A percentile compares a stretch with the other conserved stretches of the same genome.
Conservation (phyloP, 2,888 invertebrate genomes). For the Meteorus colon region DNA sequence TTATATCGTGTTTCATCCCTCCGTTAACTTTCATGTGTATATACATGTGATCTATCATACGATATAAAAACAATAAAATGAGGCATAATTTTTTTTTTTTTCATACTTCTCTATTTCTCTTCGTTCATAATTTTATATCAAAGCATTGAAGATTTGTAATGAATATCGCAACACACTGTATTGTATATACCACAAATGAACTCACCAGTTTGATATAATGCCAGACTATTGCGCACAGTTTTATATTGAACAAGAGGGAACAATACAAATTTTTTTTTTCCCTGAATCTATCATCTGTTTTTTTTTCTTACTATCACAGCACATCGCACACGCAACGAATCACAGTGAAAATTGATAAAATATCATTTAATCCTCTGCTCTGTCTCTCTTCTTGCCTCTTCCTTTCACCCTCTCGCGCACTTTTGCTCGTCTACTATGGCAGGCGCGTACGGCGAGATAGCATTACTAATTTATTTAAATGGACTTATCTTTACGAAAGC, state of each 20-base stretch:
- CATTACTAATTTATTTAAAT: conserved; percentile 74
- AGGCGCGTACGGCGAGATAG: conserved; percentile 62
- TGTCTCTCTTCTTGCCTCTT: conserved; percentile 39
- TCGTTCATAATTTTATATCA: too few species aligned
- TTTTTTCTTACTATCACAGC: neutral
- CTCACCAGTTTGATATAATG: too few species aligned
- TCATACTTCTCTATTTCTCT: too few species aligned
- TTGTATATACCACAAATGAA: too few species aligned
- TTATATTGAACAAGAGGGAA: too few species aligned
- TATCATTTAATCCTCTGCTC: conserved; percentile 68
- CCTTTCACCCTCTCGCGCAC: conserved; percentile 46
- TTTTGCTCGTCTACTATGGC: conserved; percentile 41
- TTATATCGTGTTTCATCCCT: conserved; percentile 68
- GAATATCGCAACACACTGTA: too few species aligned
- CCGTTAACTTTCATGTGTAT: neutral
- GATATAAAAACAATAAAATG: neutral
- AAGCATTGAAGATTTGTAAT: too few species aligned
- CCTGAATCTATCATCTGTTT: neutral
- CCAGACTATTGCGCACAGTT: too few species aligned
- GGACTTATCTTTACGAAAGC: conserved; percentile 72
- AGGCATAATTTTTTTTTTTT: conserved; percentile 8
- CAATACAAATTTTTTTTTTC: too few species aligned
- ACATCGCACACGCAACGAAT: conserved; percentile 60
- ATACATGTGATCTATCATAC: neutral
- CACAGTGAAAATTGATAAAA: conserved; percentile 72